Base-by-base conservation (phyloP, 2,797 vertebrate species). In the Galago senegalensis region DNA sequence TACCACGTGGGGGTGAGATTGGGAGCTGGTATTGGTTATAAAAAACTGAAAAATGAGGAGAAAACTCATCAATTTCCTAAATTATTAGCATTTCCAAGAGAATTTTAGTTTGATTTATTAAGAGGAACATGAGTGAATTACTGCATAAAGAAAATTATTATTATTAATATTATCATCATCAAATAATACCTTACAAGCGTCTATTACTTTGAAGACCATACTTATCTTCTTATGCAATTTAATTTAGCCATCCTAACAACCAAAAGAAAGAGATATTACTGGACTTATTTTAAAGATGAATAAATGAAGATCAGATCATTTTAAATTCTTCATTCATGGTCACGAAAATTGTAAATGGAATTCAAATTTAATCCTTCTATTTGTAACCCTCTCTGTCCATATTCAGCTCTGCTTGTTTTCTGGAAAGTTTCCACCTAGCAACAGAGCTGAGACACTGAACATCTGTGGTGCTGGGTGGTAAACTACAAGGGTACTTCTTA, bases 221-320 rank as follows among this genome's bases (percentile, higher is more conserved):
- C 65, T 40, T 92, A 53, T 53, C 11, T 82, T 3, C 40, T 80
- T 87, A 67, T 76, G 18, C 17, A 60, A 23, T 40, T 95, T 87
- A 70, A 53, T 20, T 69, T 70, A 56, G 21, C 7, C 25, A 75
- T 34, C 5, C 49, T 65, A 91, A 53, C 16, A 83, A 37, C 0
- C 16, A 75, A 87, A 2, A 11, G 17, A 3, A 83, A 63, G 21
- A 79, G 0, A 73, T 80, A 79, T 81, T 63, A 25, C 43, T 87
- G 2, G 0, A 34, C 3, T 70, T 91, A 67, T 40, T 81, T 93
- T 95, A 96, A 91, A 95, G 77, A 94, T 75, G 0, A 89, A 90
- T 14, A 63, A 72, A 58, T 37, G 10, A 81, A 43, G 2, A 14
- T 92, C 31, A 61, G 5, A 27, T 81, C 21, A 49, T 67, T 95